phyloP scores from a whole-genome alignment of 2,113 vertebrate species.

The Mola mola region DNA sequence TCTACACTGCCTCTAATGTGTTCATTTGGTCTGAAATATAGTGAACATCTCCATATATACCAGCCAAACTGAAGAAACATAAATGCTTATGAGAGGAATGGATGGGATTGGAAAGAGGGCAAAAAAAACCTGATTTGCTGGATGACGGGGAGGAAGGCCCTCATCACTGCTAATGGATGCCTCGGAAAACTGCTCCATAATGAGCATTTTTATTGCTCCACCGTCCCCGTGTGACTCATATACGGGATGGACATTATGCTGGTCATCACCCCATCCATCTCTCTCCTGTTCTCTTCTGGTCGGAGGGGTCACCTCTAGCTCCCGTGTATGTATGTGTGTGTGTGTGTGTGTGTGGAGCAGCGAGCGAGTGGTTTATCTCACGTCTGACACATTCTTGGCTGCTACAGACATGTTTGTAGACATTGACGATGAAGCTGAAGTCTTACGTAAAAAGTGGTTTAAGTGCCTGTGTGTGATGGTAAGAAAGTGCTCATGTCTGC shows the following conservation, averaged over 20 bases:
- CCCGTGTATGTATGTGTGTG: neutral
- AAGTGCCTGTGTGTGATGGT: too few relatives aligned
- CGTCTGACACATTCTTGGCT: constrained; percentile 13
- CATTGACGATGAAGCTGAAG: too few relatives aligned
- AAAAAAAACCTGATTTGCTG: neutral
- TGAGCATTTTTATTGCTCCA: constrained; percentile 32
- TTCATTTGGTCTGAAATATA: too few relatives aligned
- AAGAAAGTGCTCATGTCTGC: constrained; percentile 15
- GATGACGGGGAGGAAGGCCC: constrained; percentile 26
- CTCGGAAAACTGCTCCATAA: constrained; percentile 23
- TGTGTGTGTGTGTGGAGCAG: neutral
- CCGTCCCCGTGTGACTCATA: constrained; percentile 1
- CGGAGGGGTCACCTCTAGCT: constrained; percentile 26
- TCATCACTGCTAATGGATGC: constrained; percentile 40
- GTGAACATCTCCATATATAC: constrained; percentile 2
- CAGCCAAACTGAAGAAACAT: neutral
- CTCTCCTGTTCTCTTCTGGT: neutral
- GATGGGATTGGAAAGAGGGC: constrained; percentile 2
- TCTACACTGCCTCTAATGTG: too few relatives aligned
- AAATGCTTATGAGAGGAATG: neutral
- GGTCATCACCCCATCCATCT: constrained; percentile 12
- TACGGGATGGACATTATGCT: neutral
- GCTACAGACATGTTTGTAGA: neutral
- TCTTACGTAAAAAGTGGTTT: too few relatives aligned
- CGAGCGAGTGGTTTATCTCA: constrained; percentile 5